Percentiles rank a stretch among this genome's conserved stretches.
phyloP scores from a whole-genome alignment of 2,113 vertebrate species.

The Rhinolophus sinicus region DNA sequence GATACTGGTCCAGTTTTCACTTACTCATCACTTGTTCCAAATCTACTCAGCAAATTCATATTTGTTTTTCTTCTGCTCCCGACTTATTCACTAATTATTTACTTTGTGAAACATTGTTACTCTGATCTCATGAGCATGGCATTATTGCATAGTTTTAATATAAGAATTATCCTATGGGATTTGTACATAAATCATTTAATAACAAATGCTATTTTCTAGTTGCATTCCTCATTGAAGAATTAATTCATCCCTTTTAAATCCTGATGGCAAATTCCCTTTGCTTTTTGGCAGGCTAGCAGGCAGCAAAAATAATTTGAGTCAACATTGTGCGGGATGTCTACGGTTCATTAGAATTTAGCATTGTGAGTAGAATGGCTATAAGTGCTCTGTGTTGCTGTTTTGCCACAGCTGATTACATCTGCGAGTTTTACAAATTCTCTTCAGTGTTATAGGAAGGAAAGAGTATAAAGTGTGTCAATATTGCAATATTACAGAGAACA shows the following conservation, averaged over 20 bases:
- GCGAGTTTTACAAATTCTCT: neutral
- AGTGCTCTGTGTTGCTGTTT: neutral
- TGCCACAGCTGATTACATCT: neutral
- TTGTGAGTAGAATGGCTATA: neutral
- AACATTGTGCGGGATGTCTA: neutral
- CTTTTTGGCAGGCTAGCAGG: neutral
- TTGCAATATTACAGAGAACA: neutral
- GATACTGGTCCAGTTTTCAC: neutral
- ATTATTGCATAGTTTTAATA: slow-evolving; percentile 24
- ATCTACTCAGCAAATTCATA: neutral
- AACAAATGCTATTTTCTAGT: neutral
- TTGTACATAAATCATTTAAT: slow-evolving; percentile 15
- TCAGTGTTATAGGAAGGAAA: neutral
- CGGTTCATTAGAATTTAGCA: neutral
- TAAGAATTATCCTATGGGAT: neutral
- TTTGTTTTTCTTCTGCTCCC: neutral
- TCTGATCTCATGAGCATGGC: neutral
- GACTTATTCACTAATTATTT: slow-evolving; percentile 29
- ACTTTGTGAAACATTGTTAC: neutral
- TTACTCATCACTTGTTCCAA: neutral
- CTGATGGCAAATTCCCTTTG: slow-evolving; percentile 8
- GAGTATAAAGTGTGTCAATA: neutral
- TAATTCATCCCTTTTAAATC: slow-evolving; percentile 41
- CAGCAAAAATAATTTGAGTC: slow-evolving; percentile 2
- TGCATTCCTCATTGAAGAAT: neutral